phyloP scores from a whole-genome alignment of 2,888 invertebrate species.

The Muscina levida region DNA sequence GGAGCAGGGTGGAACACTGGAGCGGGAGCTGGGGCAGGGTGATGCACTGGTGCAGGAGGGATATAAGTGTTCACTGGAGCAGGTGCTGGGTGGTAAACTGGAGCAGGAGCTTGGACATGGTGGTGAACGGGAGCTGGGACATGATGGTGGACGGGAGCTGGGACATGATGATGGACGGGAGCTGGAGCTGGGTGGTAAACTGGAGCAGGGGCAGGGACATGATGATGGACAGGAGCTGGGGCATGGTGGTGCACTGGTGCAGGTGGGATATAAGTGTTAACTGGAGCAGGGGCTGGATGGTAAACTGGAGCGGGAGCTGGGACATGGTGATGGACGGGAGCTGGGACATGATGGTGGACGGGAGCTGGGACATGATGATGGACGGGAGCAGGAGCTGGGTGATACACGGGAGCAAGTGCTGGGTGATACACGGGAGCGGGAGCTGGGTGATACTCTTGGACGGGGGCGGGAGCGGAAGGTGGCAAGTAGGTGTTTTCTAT shows the following conservation, averaged over 20 bases:
- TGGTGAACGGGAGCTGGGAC: conserved; percentile 1
- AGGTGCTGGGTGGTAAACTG: conserved; percentile 15
- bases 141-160: conserved; percentile 12
- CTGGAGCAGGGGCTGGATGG: conserved; percentile 3
- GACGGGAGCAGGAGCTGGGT: background rate
- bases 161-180: background rate
- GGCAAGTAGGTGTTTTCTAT: background rate
- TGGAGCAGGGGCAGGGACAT: conserved; percentile 19
- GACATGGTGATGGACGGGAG: background rate
- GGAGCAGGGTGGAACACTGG: conserved; percentile 17
- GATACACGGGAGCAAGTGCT: background rate
- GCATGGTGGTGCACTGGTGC: conserved; percentile 28
- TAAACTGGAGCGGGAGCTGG: background rate
- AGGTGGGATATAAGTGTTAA: conserved; percentile 43
- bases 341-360: background rate
- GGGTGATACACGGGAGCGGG: conserved; percentile 6
- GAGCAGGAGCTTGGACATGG: conserved; percentile 1
- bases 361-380: background rate
- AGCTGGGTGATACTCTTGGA: background rate
- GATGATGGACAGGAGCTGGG: background rate
- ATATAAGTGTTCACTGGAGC: conserved; percentile 40
- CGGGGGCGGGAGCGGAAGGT: background rate
- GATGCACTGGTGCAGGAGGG: conserved; percentile 34
- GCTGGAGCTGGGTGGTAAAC: conserved; percentile 23
- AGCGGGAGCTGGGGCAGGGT: conserved; percentile 5